Evolutionary conservation across 2,888 invertebrate genomes (phyloP).

Genomic region (Cremastinae sp.): DNA sequence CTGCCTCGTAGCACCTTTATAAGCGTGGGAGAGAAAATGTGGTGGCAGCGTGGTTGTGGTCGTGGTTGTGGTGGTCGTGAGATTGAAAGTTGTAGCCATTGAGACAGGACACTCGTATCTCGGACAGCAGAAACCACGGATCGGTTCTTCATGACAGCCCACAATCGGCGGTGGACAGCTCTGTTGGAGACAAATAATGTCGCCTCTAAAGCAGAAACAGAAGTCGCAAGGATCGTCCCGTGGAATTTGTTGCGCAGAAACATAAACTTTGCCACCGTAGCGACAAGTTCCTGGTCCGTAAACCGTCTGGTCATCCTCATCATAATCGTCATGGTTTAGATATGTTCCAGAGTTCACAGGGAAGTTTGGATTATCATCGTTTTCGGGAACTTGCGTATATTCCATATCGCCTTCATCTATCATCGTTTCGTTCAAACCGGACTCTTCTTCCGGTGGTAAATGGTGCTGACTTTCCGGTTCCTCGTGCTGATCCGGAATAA

Average conservation of each 20-base stretch:
- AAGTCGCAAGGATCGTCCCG: conserved; percentile 97
- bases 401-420: conserved; percentile 62
- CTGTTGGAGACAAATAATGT: conserved; percentile 96
- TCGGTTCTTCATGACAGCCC: conserved; percentile 95
- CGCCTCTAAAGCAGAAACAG: conserved; percentile 98
- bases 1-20: conserved; percentile 87
- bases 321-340: conserved; percentile 84
- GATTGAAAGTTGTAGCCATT: conserved; percentile 90
- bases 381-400: conserved; percentile 71
- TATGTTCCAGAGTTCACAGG: conserved; percentile 80
- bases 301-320: conserved; percentile 87
- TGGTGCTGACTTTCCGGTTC: conserved; percentile 66
- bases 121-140: conserved; percentile 96
- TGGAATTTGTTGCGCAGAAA: conserved; percentile 96
- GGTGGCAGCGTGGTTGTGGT: conserved; percentile 93
- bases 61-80: conserved; percentile 93
- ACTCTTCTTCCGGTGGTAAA: conserved; percentile 35
- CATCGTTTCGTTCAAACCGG: conserved; percentile 28
- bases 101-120: conserved; percentile 96
- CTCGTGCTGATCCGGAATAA: conserved; percentile 58
- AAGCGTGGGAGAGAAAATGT: conserved; percentile 90
- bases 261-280: conserved; percentile 95
- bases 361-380: conserved; percentile 74
- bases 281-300: conserved; percentile 95
- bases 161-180: conserved; percentile 97